These are phyloP conservation scores for Helicoverpa assulta DNA, from an alignment of 2,888 invertebrate species.

Conservation along the genomic window DNA sequence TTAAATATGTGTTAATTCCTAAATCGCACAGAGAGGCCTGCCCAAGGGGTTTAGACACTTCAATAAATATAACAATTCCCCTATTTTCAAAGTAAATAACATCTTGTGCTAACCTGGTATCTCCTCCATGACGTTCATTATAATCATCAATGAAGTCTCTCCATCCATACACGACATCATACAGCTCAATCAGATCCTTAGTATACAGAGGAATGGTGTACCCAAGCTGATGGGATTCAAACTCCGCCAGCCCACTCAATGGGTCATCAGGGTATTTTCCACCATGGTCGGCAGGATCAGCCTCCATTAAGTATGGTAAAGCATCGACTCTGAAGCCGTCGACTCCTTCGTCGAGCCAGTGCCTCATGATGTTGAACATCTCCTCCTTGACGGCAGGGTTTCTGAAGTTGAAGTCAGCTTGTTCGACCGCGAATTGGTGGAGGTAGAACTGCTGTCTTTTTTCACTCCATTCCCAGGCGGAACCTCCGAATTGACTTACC, in stretches of 20 bases:
- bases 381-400: constrained; percentile 88
- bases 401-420: constrained; percentile 93
- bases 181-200: constrained; percentile 90
- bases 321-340: constrained; percentile 94
- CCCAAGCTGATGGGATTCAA: constrained; percentile 87
- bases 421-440: constrained; percentile 91
- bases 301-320: constrained; percentile 90
- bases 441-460: constrained; percentile 92
- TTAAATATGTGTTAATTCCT: no score
- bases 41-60: no score
- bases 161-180: constrained; percentile 90
- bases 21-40: no score
- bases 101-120: constrained; percentile 78
- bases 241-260: constrained; percentile 78
- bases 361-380: constrained; percentile 91
- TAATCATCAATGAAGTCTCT: constrained; percentile 89
- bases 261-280: constrained; percentile 88
- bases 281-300: constrained; percentile 79
- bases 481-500: constrained; percentile 91
- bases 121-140: constrained; percentile 76
- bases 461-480: constrained; percentile 93
- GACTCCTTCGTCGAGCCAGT: constrained; percentile 94
- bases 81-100: no score
- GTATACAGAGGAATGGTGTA: constrained; percentile 91
- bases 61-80: not conserved